Base-by-base conservation (phyloP, 2,797 vertebrate species). In the Gephyroberyx darwinii region DNA sequence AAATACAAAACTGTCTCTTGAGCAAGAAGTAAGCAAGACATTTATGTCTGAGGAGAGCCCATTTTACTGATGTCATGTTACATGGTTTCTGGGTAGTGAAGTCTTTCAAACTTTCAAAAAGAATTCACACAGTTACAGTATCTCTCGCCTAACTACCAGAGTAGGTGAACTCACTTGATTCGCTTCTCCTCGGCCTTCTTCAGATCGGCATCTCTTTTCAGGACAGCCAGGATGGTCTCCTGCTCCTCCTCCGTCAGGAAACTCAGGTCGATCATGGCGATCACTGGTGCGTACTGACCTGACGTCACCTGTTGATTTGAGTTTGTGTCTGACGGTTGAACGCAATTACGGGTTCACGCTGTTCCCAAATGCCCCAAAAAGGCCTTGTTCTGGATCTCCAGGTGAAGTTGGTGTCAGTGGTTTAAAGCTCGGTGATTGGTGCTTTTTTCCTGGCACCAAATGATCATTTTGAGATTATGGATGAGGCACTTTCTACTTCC, bases 241-340 rank as follows among this genome's bases (percentile, higher is more conserved):
- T 97, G 96, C 61, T 99, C 97, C 65, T 96, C 95, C 60, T 96
- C 96, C 0, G 96, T 96, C 80, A 99, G 90, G 81, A 96, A 96
- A 74, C 96, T 97, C 83, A 98, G 85, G 84, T 99, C 97, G 19
- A 98, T 96, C 97, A 98, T 99, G 90, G 82, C 78, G 75, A n/a
- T 58, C 26, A 26, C 31, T 13, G 39, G 17, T 59, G 31, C 14
- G 30, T 35, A 20, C 51, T 22, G 48, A 19, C 48, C 48, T 2
- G n/a, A 50, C 4, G 50, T 6, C n/a, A n/a, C 5, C n/a, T 5
- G 8, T 17, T 16, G 17, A 14, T 68, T 5, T 26, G 4, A 57
- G 1, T 61, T 10, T 1, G 43, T 9, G 33, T 19, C 61, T 65
- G 73, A 5, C 2, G 13, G 33, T 14, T 13, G 35, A 51, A 70